Evolutionary conservation across 2,888 invertebrate species (phyloP).

Genomic region (Anarsia innoxiella): DNA sequence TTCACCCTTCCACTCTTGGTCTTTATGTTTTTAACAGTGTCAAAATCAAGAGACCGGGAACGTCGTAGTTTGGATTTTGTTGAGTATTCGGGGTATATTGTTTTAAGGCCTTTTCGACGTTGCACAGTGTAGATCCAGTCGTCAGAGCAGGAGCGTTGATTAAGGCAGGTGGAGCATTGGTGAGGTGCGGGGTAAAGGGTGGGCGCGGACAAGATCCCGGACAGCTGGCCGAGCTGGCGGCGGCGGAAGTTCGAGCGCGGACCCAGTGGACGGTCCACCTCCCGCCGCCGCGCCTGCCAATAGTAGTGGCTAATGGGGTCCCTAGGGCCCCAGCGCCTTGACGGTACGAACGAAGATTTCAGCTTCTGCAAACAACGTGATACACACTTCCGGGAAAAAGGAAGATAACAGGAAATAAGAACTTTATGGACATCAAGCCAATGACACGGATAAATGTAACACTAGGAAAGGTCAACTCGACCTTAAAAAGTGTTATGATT

Average conservation of each 20-base stretch:
- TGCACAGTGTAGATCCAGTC: conserved; percentile 45
- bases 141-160: conserved; percentile 47
- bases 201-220: conserved; percentile 19
- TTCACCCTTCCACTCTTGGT: too few relatives aligned
- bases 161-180: background rate
- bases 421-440: too few relatives aligned
- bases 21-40: too few relatives aligned
- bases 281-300: conserved; percentile 53
- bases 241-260: conserved; percentile 31
- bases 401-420: too few relatives aligned
- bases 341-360: conserved; percentile 52
- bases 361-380: conserved; percentile 53
- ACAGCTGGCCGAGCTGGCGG: conserved; percentile 43
- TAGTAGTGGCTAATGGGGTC: conserved; percentile 64
- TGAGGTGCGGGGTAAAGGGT: background rate
- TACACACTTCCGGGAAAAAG: conserved; percentile 1
- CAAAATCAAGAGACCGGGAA: conserved; percentile 43
- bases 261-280: conserved; percentile 26
- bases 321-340: conserved; percentile 63
- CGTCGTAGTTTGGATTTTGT: conserved; percentile 24
- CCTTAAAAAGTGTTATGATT: too few relatives aligned
- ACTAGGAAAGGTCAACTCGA: too few relatives aligned
- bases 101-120: conserved; percentile 33
- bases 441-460: conserved; percentile 16
- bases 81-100: conserved; percentile 19